Conservation (phyloP, 2,888 invertebrate genomes). For the Lycocerus yunnanus region DNA sequence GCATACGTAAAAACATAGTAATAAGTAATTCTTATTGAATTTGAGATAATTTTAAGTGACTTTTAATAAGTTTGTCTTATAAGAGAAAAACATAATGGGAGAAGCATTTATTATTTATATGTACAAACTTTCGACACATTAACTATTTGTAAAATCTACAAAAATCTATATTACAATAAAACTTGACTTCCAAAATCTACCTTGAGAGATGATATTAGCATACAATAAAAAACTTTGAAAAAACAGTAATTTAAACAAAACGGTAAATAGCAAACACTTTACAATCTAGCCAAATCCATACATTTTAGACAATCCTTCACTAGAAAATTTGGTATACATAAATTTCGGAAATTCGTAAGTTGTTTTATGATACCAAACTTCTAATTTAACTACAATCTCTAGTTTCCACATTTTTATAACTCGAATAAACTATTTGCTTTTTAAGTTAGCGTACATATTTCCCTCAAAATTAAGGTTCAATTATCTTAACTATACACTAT, state of each 20-base stretch:
- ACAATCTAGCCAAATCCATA: conserved; percentile 12
- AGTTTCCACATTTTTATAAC: conserved; percentile 16
- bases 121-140: conserved; percentile 23
- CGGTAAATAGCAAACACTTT: conserved; percentile 9
- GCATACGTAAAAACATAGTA: no score
- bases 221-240: conserved; percentile 7
- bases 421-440: conserved; percentile 26
- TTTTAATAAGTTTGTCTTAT: background rate
- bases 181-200: conserved; percentile 2
- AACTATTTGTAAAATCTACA: conserved; percentile 26
- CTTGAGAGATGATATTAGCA: background rate
- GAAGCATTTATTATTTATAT: conserved; percentile 29
- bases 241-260: background rate
- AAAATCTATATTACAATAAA: conserved; percentile 25
- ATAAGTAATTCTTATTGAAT: no score
- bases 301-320: conserved; percentile 11
- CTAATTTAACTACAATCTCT: conserved; percentile 17
- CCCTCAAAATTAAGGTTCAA: conserved; percentile 26
- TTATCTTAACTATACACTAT: conserved; percentile 23
- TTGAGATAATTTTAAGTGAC: no score
- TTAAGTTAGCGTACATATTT: conserved; percentile 35
- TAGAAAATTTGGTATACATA: conserved; percentile 11
- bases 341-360: background rate
- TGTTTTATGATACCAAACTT: conserved; percentile 8
- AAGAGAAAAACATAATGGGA: conserved; percentile 8